Base-by-base conservation (phyloP, 2,888 invertebrate genomes). In the Tromatobia lineatoria region DNA sequence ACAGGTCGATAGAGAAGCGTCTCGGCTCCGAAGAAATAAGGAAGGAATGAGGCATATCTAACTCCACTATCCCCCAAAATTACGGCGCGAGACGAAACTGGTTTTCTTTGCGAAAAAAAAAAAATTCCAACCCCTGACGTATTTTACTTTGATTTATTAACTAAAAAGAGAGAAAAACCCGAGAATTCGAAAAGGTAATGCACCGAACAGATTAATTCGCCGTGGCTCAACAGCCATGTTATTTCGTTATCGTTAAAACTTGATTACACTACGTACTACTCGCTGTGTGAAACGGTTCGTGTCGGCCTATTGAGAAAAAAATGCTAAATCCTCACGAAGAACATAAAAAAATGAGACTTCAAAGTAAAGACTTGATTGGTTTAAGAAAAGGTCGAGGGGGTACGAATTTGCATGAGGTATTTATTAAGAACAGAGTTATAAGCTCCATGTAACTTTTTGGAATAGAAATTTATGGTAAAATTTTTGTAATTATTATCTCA, bases 1-100 rank as follows among this genome's bases (percentile, higher is more conserved):
- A 91, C 90, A 91, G 90, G 90, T 90, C 86, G 87, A 90, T 84
- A 88, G 54, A 89, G 87, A 89, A 89, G 88, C 87, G 38, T 87
- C 80, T 80, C 76, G 52, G 82, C 86, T 85, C 87, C 75, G 78
- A 69, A 85, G 69, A 83, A 85, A 67, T 57, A 64, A 78, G 77
- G 20, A 64, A 61, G 29, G 64, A 74, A 47, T 25, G 61, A 67
- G 61, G 45, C 20, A 54, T 23, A 1, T 29, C 25, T 29, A 61
- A 10, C 15, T 29, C 18, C 15, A 10, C 61, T 61, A 38, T 38
- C n/a, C 25, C 18, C n/a, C 34, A 34, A n/a, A 8, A 15, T 18
- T 18, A 61, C 61, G 34, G 29, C 38, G 61, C 29, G 61, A 61
- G 61, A 61, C 61, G 10, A 38, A 61, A 38, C 11, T 25, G 6